These are phyloP conservation scores for Eptesicus fuscus DNA, from an alignment of 2,113 vertebrate genomes.

Conservation along the genomic window DNA sequence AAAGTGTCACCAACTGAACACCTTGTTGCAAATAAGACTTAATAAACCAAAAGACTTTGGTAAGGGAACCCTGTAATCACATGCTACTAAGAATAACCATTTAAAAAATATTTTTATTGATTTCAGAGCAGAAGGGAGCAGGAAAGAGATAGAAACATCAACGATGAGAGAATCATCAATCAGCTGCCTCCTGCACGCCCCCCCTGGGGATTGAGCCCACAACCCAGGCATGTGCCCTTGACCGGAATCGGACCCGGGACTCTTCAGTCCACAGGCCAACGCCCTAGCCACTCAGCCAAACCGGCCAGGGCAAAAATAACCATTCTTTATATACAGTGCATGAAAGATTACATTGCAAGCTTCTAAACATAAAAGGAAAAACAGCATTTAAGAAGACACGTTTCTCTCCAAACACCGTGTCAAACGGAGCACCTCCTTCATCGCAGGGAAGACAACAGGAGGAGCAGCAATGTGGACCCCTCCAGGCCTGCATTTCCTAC, in stretches of 20 bases:
- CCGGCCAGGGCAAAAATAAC: too few relatives aligned
- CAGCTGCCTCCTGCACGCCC: too few relatives aligned
- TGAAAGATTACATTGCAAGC: too few relatives aligned
- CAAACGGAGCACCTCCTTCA: not conserved
- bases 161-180: too few relatives aligned
- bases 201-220: too few relatives aligned
- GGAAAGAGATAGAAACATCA: too few relatives aligned
- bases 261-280: too few relatives aligned
- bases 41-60: not conserved
- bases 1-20: accelerated
- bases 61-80: not conserved
- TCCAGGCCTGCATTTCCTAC: not conserved
- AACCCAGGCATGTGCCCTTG: too few relatives aligned
- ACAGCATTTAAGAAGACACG: not conserved
- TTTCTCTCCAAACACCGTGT: not conserved
- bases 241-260: too few relatives aligned
- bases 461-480: accelerated
- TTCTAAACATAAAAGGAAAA: not conserved
- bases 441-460: not conserved
- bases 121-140: too few relatives aligned
- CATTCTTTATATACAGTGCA: accelerated
- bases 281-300: too few relatives aligned
- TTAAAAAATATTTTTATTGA: too few relatives aligned
- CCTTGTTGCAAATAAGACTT: not conserved
- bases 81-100: not conserved